phyloP scores from a whole-genome alignment of 1,140 invertebrate species.

The Philotrypesis tridentata region DNA sequence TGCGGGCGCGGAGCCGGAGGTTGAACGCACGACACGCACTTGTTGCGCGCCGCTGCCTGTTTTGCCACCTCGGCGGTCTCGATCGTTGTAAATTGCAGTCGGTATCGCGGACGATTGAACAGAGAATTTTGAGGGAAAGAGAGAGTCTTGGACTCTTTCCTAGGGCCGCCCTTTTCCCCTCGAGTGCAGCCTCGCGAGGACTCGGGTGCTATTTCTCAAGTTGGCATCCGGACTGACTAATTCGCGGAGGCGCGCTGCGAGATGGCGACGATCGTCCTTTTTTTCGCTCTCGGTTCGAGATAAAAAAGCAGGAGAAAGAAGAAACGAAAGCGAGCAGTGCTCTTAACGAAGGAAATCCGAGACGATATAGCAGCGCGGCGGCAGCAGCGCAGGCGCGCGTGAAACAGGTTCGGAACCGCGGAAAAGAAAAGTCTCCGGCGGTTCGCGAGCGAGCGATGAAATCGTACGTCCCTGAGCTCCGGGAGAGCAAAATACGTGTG shows the following conservation, averaged over 20 bases:
- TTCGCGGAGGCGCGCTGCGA: no score
- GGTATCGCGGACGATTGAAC: slow-evolving; percentile 65
- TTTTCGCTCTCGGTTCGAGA: not conserved
- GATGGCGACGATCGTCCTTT: not conserved
- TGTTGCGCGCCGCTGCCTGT: slow-evolving; percentile 60
- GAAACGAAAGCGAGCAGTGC: slow-evolving; percentile 4
- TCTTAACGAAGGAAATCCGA: slow-evolving; percentile 50
- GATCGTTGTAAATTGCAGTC: slow-evolving; percentile 66
- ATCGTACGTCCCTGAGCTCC: slow-evolving; percentile 54
- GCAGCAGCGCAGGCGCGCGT: slow-evolving; percentile 26
- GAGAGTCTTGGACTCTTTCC: no score
- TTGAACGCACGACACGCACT: slow-evolving; percentile 37
- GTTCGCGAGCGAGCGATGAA: slow-evolving; percentile 28
- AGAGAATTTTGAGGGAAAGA: not conserved
- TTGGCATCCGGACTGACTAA: not conserved
- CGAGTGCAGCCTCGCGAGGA: slow-evolving; percentile 14
- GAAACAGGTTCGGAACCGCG: slow-evolving; percentile 45
- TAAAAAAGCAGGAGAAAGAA: not conserved
- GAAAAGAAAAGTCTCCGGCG: slow-evolving; percentile 35
- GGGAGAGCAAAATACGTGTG: not conserved
- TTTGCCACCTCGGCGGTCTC: slow-evolving; percentile 62
- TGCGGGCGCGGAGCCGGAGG: slow-evolving; percentile 27
- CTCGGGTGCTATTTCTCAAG: not conserved
- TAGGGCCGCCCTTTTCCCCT: not conserved
- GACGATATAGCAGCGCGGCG: slow-evolving; percentile 42